phyloP scores from a whole-genome alignment of 35 echinoderm and acorn worm species.

The Holothuria glaberrima region DNA sequence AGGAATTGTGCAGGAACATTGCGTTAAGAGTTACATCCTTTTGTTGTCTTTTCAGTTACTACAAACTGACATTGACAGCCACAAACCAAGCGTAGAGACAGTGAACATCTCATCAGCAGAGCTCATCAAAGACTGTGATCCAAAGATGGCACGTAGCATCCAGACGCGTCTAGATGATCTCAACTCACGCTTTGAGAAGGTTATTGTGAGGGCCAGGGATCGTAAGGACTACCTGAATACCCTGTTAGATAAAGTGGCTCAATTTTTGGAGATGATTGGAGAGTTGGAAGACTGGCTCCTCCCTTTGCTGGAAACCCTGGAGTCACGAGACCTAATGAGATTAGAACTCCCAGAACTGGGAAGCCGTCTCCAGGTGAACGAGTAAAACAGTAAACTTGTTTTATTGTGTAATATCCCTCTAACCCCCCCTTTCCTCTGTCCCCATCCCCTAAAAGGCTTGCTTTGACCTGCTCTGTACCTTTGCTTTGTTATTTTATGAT shows the following conservation, averaged over 20 bases:
- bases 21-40: background rate
- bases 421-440: too few species aligned
- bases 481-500: too few species aligned
- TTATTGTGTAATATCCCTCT: too few species aligned
- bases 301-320: conserved; percentile 75
- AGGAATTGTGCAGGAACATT: background rate
- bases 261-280: conserved; percentile 75
- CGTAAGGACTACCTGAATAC: conserved; percentile 80
- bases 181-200: conserved; percentile 84
- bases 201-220: conserved; percentile 76
- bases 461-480: too few species aligned
- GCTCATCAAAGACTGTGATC: conserved; percentile 84
- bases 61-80: conserved; percentile 97
- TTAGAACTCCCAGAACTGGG: conserved; percentile 88
- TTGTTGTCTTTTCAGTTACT: conserved; percentile 69
- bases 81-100: conserved; percentile 93
- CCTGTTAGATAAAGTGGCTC: conserved; percentile 73
- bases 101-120: conserved; percentile 87
- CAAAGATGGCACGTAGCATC: conserved; percentile 84
- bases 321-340: conserved; percentile 74
- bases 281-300: conserved; percentile 87
- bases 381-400: background rate
- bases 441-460: too few species aligned
- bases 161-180: conserved; percentile 92
- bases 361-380: conserved; percentile 79